Evolutionary conservation across 2,888 invertebrate species (phyloP).

Genomic region (Panzeria rudis): DNA sequence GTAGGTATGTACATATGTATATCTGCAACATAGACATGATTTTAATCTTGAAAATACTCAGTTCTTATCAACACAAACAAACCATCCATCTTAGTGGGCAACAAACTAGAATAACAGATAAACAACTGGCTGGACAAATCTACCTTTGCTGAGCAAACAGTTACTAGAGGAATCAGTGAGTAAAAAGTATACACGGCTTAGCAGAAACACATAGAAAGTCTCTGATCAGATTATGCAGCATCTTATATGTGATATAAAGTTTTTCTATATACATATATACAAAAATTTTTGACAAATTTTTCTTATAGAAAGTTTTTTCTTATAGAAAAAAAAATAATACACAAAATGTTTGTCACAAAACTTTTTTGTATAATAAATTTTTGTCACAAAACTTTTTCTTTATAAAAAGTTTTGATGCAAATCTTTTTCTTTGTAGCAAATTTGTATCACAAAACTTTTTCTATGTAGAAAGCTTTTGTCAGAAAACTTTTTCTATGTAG

Average conservation of each 20-base stretch:
- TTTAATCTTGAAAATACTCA: slow-evolving; percentile 38
- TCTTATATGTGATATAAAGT: too few species aligned
- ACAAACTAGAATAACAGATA: neutral
- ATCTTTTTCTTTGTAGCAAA: too few species aligned
- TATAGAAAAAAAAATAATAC: too few species aligned
- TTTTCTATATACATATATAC: too few species aligned
- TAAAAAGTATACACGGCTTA: neutral
- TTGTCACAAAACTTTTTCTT: too few species aligned
- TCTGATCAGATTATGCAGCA: neutral
- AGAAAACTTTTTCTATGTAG: neutral
- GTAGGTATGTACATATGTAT: too few species aligned
- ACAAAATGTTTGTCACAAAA: too few species aligned
- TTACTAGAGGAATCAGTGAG: neutral
- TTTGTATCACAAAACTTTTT: neutral
- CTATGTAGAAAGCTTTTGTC: neutral
- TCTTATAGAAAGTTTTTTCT: too few species aligned
- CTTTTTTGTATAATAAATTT: too few species aligned
- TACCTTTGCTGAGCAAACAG: neutral
- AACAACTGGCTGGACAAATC: neutral
- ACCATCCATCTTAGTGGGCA: slow-evolving; percentile 11
- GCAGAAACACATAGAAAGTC: neutral
- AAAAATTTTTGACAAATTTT: too few species aligned
- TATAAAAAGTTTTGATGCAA: too few species aligned
- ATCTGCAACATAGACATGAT: neutral
- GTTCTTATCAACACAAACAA: slow-evolving; percentile 16